Conservation (phyloP, 2,113 vertebrate genomes). For the Syngnathus floridae region DNA sequence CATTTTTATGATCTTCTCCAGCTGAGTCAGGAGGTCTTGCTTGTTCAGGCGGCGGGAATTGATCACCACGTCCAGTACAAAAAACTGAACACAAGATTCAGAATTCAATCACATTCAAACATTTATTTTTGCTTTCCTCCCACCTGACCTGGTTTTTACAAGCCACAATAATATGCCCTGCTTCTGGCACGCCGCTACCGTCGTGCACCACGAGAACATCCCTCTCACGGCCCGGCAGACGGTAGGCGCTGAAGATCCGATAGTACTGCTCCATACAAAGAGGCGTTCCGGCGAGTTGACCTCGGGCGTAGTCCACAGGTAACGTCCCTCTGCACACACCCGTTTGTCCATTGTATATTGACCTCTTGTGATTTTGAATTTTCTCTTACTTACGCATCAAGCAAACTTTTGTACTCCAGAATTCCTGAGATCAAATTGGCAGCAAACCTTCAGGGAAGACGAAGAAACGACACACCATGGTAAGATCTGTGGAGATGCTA, state of each 20-base stretch:
- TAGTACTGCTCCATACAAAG: slow-evolving; percentile 98
- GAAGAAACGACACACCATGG: neutral
- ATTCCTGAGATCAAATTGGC: slow-evolving; percentile 89
- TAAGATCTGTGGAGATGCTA: neutral
- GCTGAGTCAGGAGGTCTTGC: slow-evolving; percentile 90
- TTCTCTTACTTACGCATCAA: slow-evolving; percentile 81
- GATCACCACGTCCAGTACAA: slow-evolving; percentile 95
- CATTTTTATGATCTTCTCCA: slow-evolving; percentile 88
- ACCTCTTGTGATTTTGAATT: neutral
- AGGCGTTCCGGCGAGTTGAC: slow-evolving; percentile 85
- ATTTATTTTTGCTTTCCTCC: too few relatives aligned
- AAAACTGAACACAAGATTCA: slow-evolving; percentile 73
- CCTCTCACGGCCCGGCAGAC: slow-evolving; percentile 82
- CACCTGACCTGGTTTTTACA: slow-evolving; percentile 88
- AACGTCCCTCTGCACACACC: slow-evolving; percentile 72
- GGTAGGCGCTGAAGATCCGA: slow-evolving; percentile 89
- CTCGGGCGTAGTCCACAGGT: slow-evolving; percentile 83
- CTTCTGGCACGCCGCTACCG: slow-evolving; percentile 89
- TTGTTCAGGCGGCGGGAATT: slow-evolving; percentile 92
- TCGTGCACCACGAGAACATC: slow-evolving; percentile 89
- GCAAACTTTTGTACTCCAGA: slow-evolving; percentile 86
- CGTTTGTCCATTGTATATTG: neutral
- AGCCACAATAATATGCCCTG: slow-evolving; percentile 91
- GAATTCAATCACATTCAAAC: too few relatives aligned
- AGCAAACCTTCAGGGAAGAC: slow-evolving; percentile 74